Percentiles rank a stretch among this genome's conserved stretches.
Conservation (phyloP, 2,113 vertebrate genomes). For the Oceanodroma tethys region DNA sequence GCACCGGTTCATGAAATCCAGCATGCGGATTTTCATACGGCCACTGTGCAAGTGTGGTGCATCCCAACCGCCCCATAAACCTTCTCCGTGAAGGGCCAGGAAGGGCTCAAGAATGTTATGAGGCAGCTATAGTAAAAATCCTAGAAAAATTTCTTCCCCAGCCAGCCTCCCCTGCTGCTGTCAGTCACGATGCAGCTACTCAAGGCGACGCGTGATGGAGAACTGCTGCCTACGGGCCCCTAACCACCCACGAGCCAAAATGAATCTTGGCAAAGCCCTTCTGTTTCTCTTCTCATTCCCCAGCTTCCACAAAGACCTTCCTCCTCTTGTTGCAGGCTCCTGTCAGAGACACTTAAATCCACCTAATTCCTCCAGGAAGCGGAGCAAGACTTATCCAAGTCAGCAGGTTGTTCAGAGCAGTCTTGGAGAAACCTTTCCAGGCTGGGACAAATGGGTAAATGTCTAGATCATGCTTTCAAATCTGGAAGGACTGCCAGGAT, state of each 20-base stretch:
- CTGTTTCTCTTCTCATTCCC: background rate
- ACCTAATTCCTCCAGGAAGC: background rate
- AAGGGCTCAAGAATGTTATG: background rate
- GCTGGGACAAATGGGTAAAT: background rate
- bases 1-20: background rate
- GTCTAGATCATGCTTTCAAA: background rate
- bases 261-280: slow-evolving; percentile 2
- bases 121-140: slow-evolving; percentile 1
- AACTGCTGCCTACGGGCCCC: background rate
- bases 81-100: background rate
- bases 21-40: background rate
- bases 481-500: background rate
- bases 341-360: slow-evolving; percentile 36
- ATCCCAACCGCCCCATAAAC: background rate
- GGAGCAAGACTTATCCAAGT: background rate
- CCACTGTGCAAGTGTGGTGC: accelerated
- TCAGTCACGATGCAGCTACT: slow-evolving; percentile 42
- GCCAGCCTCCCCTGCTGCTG: slow-evolving; percentile 5
- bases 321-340: background rate
- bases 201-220: background rate
- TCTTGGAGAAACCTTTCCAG: background rate
- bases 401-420: background rate
- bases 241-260: slow-evolving; percentile 6
- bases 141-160: background rate
- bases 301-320: background rate